Percentiles rank a stretch among this genome's conserved stretches.
Conservation (phyloP, 2,888 invertebrate species). For the Spilosoma lubricipeda region DNA sequence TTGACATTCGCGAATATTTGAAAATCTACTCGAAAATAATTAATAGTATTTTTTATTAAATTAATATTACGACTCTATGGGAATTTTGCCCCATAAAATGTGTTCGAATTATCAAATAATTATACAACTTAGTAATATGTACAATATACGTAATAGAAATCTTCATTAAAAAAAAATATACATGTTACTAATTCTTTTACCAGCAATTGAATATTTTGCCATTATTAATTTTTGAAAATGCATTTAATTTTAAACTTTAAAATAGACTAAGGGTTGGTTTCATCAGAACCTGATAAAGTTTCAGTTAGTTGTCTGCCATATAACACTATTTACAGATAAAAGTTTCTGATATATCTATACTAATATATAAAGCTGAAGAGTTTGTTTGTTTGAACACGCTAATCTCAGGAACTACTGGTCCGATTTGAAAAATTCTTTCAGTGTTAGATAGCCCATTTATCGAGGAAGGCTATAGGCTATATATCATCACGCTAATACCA, state of each 20-base stretch:
- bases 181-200: slow-evolving; percentile 12
- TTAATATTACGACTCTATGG: slow-evolving; percentile 42
- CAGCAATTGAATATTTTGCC: neutral
- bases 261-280: too few species aligned
- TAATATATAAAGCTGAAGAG: too few species aligned
- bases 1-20: slow-evolving; percentile 20
- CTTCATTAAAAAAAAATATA: slow-evolving; percentile 23
- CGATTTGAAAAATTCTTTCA: too few species aligned
- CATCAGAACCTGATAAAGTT: too few species aligned
- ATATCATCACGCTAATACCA: too few species aligned
- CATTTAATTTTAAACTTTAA: neutral
- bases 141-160: slow-evolving; percentile 42
- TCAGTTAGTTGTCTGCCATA: too few species aligned
- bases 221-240: neutral
- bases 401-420: too few species aligned
- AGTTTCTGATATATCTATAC: too few species aligned
- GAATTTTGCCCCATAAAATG: slow-evolving; percentile 51
- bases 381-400: too few species aligned
- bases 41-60: slow-evolving; percentile 24
- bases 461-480: too few species aligned
- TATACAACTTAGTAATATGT: slow-evolving; percentile 49
- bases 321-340: too few species aligned
- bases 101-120: slow-evolving; percentile 53
- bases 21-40: slow-evolving; percentile 32
- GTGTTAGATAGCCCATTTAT: too few species aligned